These are phyloP conservation scores for Papilio glaucus DNA, from an alignment of 1,140 invertebrate genomes.

Conservation along the genomic window DNA sequence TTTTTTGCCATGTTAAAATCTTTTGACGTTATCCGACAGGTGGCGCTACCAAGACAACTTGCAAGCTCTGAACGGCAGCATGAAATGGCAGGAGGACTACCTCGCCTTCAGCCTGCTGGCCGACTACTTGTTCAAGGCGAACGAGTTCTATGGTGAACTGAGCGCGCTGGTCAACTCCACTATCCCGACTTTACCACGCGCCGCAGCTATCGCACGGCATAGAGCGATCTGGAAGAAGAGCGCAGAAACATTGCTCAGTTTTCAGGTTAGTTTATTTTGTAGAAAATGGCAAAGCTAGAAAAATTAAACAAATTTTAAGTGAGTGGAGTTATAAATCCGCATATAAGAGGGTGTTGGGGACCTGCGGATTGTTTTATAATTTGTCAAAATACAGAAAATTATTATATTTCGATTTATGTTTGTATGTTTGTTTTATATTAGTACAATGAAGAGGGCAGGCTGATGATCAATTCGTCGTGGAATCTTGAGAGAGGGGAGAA, in stretches of 20 bases:
- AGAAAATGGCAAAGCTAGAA: no score
- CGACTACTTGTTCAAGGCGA: slow-evolving; percentile 77
- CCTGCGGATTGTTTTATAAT: no score
- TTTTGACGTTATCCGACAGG: slow-evolving; percentile 47
- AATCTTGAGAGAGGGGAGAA: slow-evolving; percentile 61
- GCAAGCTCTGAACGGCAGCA: slow-evolving; percentile 78
- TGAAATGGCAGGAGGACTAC: slow-evolving; percentile 81
- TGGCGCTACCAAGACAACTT: slow-evolving; percentile 81
- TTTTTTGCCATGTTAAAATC: not conserved
- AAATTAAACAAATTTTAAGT: no score
- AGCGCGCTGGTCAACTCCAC: slow-evolving; percentile 77
- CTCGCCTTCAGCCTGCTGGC: slow-evolving; percentile 71
- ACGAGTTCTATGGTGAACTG: slow-evolving; percentile 79
- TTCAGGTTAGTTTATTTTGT: slow-evolving; percentile 66
- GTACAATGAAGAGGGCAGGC: slow-evolving; percentile 79
- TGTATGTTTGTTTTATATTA: slow-evolving; percentile 62
- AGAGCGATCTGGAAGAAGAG: slow-evolving; percentile 78
- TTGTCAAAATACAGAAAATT: slow-evolving; percentile 20
- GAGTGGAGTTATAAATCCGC: no score
- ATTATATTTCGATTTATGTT: slow-evolving; percentile 2
- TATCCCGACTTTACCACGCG: slow-evolving; percentile 72
- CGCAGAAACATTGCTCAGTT: slow-evolving; percentile 77
- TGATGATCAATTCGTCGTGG: slow-evolving; percentile 82
- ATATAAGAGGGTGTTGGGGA: no score
- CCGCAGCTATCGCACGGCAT: slow-evolving; percentile 75